Conservation (phyloP, 2,113 vertebrate genomes). For the Orientallactaga bullata region DNA sequence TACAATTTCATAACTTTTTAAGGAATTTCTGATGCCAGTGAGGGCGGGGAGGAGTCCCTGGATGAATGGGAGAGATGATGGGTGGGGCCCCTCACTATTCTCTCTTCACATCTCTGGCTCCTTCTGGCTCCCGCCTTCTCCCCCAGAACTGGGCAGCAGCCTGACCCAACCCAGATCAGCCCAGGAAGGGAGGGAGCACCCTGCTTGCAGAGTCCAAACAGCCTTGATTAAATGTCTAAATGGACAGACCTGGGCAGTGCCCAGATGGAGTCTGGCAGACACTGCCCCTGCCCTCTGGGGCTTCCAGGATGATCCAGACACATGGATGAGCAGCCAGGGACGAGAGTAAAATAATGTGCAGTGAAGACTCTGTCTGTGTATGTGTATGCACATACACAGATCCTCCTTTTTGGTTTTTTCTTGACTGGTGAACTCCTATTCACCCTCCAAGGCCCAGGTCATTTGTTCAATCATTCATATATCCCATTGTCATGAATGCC, state of each 20-base stretch:
- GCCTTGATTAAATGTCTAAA: constrained; percentile 63
- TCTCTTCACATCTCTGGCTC: neutral
- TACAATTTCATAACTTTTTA: constrained; percentile 42
- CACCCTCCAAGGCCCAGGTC: constrained; percentile 47
- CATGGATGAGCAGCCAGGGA: constrained; percentile 11
- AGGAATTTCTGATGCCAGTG: neutral
- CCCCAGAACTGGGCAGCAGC: neutral
- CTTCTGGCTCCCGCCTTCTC: too few relatives aligned
- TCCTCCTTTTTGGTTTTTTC: neutral
- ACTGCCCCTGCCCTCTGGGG: constrained; percentile 66
- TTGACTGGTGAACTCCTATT: constrained; percentile 58
- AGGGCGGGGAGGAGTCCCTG: neutral
- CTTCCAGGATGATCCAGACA: constrained; percentile 62
- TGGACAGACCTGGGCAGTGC: constrained; percentile 62
- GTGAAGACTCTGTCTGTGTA: neutral
- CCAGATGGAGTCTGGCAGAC: constrained; percentile 66
- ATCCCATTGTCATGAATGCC: neutral
- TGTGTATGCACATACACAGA: neutral
- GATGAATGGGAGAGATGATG: neutral
- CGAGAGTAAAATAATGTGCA: constrained; percentile 18
- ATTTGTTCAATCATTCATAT: neutral
- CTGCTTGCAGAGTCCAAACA: constrained; percentile 9
- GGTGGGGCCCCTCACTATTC: neutral
- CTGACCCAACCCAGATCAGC: neutral
- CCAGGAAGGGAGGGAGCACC: neutral